Evolutionary conservation across 2,888 invertebrate species (phyloP).

Genomic region (Stenotaenia linearis): DNA sequence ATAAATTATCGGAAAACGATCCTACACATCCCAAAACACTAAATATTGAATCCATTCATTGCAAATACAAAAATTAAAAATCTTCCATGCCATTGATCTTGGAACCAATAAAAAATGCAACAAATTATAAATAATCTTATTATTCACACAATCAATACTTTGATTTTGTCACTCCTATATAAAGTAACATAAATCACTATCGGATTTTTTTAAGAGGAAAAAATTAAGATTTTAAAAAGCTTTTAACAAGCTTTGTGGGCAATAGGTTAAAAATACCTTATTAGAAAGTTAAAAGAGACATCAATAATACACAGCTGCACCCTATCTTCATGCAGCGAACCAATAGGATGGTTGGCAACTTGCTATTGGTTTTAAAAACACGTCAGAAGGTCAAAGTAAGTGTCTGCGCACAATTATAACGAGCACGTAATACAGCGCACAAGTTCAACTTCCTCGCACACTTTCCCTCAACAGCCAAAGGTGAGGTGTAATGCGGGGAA

Average conservation of each 20-base stretch:
- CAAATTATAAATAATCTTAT: not conserved
- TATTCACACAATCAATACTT: not conserved
- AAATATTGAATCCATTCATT: no score
- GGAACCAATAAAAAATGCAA: no score
- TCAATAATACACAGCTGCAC: slow-evolving; percentile 15
- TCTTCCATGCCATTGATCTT: no score
- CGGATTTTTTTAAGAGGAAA: no score
- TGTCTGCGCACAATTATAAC: slow-evolving; percentile 23
- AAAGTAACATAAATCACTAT: no score
- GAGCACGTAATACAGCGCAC: not conserved
- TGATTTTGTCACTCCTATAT: not conserved
- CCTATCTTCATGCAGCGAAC: not conserved
- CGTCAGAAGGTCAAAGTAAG: slow-evolving; percentile 10
- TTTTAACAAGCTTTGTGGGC: not conserved
- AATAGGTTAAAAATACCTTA: not conserved
- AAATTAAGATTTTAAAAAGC: no score
- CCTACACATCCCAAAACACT: no score
- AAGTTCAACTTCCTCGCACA: not conserved
- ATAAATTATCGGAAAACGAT: no score
- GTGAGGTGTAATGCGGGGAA: slow-evolving; percentile 3
- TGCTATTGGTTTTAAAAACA: slow-evolving; percentile 16
- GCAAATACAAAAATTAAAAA: no score
- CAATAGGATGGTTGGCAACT: not conserved
- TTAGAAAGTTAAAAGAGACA: not conserved
- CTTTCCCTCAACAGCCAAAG: not conserved